These are phyloP conservation scores for Drosophila borborema DNA, from an alignment of 2,888 invertebrate genomes.

Conservation along the genomic window DNA sequence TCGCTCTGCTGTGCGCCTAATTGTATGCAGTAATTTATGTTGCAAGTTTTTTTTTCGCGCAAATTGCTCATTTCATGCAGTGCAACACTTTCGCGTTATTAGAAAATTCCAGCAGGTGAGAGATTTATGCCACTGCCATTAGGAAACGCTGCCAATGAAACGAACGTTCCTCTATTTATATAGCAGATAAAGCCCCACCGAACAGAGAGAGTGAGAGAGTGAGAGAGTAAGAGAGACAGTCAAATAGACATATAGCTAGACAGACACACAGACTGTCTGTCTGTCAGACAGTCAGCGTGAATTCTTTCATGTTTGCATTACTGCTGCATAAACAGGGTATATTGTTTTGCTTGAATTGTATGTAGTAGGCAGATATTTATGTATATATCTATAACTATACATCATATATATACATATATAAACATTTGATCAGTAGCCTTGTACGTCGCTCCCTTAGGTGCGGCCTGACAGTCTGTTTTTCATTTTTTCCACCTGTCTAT, in stretches of 20 bases:
- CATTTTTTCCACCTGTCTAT: not conserved
- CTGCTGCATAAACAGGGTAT: not conserved
- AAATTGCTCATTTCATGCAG: slow-evolving; percentile 74
- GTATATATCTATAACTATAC: not conserved
- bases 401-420: not conserved
- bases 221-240: no score
- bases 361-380: not conserved
- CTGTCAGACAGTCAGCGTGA: slow-evolving; percentile 9
- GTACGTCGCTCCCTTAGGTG: fast-evolving
- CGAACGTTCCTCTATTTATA: slow-evolving; percentile 11
- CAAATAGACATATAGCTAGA: not conserved
- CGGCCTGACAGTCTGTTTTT: not conserved
- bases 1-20: slow-evolving; percentile 41
- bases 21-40: slow-evolving; percentile 74
- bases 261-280: not conserved
- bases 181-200: not conserved
- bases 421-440: not conserved
- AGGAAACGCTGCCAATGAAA: slow-evolving; percentile 52
- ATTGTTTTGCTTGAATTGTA: not conserved
- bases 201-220: not conserved
- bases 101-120: slow-evolving; percentile 74
- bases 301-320: slow-evolving; percentile 26
- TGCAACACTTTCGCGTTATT: slow-evolving; percentile 73
- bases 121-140: slow-evolving; percentile 71
- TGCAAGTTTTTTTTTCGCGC: slow-evolving; percentile 52